Percentiles rank a stretch among this genome's conserved stretches.
Conservation (phyloP, 2,797 vertebrate species). For the Eulemur albifrons region DNA sequence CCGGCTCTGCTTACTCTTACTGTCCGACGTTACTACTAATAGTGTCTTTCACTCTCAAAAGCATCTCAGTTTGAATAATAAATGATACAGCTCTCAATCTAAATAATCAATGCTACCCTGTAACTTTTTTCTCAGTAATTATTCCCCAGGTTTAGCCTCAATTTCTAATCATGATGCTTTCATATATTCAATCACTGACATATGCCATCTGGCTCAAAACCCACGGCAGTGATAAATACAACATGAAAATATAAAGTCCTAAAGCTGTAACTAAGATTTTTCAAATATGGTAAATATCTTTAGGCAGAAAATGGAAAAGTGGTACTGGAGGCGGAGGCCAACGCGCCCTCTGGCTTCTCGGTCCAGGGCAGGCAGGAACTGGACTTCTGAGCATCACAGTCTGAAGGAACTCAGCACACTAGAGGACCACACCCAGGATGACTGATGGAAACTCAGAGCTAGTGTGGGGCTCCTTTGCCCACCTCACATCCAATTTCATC, state of each 20-base stretch:
- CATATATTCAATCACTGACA: neutral
- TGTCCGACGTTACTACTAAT: neutral
- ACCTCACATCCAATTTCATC: neutral
- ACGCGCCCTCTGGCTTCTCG: neutral
- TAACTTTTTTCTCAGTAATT: neutral
- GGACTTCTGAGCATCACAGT: neutral
- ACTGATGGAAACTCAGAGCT: neutral
- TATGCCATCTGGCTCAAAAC: neutral
- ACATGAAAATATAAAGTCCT: neutral
- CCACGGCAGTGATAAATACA: neutral
- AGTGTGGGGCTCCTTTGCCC: accelerated
- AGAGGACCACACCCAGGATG: neutral
- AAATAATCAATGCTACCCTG: neutral
- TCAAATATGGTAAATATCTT: neutral
- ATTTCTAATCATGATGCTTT: neutral
- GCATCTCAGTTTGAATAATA: neutral
- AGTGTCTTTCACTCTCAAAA: neutral
- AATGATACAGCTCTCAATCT: neutral
- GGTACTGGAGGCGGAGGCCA: neutral
- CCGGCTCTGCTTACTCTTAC: neutral
- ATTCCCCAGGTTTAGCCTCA: neutral
- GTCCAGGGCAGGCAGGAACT: neutral
- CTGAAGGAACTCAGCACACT: neutral
- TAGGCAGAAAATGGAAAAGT: neutral
- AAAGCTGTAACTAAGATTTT: neutral